Conservation (phyloP, 2,888 invertebrate species). For the Protodeltote pygarga region DNA sequence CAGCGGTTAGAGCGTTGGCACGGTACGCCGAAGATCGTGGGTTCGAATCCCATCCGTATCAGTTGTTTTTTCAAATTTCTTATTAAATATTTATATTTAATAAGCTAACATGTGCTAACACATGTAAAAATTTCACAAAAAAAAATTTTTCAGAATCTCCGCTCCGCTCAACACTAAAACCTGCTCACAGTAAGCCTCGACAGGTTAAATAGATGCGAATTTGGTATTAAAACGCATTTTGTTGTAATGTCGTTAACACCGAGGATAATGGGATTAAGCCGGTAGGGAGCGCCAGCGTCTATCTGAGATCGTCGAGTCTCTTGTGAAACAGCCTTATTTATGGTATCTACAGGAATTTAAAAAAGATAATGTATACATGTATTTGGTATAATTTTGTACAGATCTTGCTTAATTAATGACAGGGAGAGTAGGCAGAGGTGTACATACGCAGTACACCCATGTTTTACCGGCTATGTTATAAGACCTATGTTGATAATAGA, state of each 20-base stretch:
- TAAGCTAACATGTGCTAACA: not conserved
- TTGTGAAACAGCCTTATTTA: conserved; percentile 21
- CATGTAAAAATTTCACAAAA: not conserved
- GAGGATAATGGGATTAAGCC: conserved; percentile 38
- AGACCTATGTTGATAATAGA: no score
- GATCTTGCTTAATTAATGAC: no score
- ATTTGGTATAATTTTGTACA: not conserved
- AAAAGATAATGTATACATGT: not conserved
- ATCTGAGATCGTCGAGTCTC: conserved; percentile 17
- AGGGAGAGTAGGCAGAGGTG: no score
- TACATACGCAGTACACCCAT: no score
- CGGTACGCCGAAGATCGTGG: no score
- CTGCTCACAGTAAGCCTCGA: conserved; percentile 33
- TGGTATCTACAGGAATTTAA: not conserved
- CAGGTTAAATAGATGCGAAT: conserved; percentile 56
- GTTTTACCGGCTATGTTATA: no score
- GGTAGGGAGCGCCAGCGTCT: conserved; percentile 20
- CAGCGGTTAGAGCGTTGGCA: no score
- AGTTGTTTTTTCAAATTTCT: no score
- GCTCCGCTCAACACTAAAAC: conserved; percentile 7
- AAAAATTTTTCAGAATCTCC: not conserved
- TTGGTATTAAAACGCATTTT: conserved; percentile 54
- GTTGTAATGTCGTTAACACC: conserved; percentile 46
- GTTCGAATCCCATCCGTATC: no score
- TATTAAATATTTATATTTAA: not conserved